Percentiles rank a stretch among this genome's conserved stretches.
Conservation (phyloP, 2,113 vertebrate genomes). For the Psittacula cyanocephala region DNA sequence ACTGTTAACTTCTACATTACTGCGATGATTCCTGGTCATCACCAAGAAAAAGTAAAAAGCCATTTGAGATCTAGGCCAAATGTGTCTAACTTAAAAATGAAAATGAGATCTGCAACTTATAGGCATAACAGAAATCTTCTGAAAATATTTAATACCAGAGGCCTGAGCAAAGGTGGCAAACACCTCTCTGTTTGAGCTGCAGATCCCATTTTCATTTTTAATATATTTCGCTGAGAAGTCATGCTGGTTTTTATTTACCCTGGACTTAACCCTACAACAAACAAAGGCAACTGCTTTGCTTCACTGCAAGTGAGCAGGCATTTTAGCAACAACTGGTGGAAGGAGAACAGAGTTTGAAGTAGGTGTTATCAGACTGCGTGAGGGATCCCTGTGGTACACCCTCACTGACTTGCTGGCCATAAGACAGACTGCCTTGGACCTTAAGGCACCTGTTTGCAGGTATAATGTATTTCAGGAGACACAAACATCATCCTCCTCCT, state of each 20-base stretch:
- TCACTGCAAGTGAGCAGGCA: not conserved
- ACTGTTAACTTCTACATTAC: not conserved
- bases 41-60: not conserved
- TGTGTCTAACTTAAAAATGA: not conserved
- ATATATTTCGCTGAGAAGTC: rapidly evolving
- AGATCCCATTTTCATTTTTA: not conserved
- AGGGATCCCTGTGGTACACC: not conserved
- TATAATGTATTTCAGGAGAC: not conserved
- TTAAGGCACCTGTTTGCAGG: not conserved
- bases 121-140: not conserved
- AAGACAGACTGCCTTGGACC: not conserved
- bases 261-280: not conserved
- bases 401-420: not conserved
- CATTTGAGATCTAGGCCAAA: not conserved
- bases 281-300: not conserved
- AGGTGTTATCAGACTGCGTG: rapidly evolving
- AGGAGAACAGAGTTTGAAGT: not conserved
- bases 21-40: not conserved
- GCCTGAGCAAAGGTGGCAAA: not conserved
- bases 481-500: not conserved
- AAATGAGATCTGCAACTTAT: not conserved
- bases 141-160: not conserved
- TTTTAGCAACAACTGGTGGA: not conserved
- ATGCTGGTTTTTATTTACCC: not conserved
- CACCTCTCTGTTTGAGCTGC: not conserved